phyloP scores from a whole-genome alignment of 1,140 invertebrate species.

The Drosophila kepulauana region DNA sequence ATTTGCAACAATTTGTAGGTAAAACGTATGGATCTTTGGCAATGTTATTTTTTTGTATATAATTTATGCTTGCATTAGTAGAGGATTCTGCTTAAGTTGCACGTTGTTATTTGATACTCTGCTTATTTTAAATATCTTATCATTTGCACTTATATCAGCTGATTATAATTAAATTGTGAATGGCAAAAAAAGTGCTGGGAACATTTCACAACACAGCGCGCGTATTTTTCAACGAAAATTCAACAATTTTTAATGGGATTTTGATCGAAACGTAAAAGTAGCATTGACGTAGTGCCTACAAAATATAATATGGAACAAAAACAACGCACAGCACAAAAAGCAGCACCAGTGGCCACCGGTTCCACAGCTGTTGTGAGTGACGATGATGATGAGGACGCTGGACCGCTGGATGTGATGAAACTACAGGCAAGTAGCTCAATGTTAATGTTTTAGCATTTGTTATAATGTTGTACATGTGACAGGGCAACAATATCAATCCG shows the following conservation, averaged over 20 bases:
- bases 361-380: constrained; percentile 64
- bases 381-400: constrained; percentile 70
- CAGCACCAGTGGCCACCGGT: constrained; percentile 6
- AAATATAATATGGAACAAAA: constrained; percentile 46
- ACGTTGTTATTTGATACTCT: neutral
- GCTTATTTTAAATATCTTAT: neutral
- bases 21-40: too few species aligned
- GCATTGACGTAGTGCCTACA: neutral
- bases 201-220: constrained; percentile 52
- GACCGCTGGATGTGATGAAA: constrained; percentile 65
- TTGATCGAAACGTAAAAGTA: constrained; percentile 19
- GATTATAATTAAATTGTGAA: constrained; percentile 22
- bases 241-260: constrained; percentile 16
- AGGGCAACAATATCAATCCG: constrained; percentile 92
- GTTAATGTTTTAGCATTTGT: neutral
- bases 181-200: constrained; percentile 27
- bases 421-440: constrained; percentile 53
- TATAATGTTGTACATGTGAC: neutral
- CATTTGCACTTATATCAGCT: constrained; percentile 5
- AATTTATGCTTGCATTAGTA: constrained; percentile 27
- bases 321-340: constrained; percentile 24
- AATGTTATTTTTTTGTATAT: constrained; percentile 53
- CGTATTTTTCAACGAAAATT: constrained; percentile 31
- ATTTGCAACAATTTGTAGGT: too few species aligned
- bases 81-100: neutral